Evolutionary conservation across 2,113 vertebrate genomes (phyloP), one percentile per base, ranked within the genome.

Genomic region (Ophiodon elongatus): DNA sequence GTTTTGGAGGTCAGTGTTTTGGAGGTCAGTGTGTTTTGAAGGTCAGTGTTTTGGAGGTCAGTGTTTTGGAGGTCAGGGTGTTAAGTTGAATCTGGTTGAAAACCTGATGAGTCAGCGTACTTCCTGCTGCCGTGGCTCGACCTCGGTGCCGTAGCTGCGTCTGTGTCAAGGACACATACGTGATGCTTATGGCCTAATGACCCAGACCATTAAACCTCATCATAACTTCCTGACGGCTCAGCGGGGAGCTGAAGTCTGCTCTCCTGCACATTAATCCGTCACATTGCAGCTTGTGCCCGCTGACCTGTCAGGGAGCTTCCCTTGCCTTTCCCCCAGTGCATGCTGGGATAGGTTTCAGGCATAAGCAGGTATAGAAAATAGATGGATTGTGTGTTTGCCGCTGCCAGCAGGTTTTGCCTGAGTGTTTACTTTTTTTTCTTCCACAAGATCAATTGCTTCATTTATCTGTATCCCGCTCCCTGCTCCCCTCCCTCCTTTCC

Each of bases 321-420:
- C 27, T 5, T 41, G 62, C n/a, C 14, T 68, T 35, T 41, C 10
- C 2, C 60, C 19, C 41, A 37, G 41, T 85, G 66, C 76, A 76
- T 85, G 10, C 31, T 60, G 67, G 56, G 72, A 76, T 2, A 21
- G 25, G 4, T 23, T 80, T 21, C 76, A 19, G n/a, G 57, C 80
- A 21, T 23, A 60, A 69, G 29, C 31, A 64, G 43, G 25, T 67
- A 33, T 8, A 77, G 59, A 19, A 78, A 31, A 35, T 25, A 43
- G 19, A 23, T 33, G 19, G 63, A 76, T 37, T 54, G 37, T 50
- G 76, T 35, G 17, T 13, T 10, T 14, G 6, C 31, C 62, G 43
- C 67, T 64, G 35, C 35, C 62, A 56, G 19, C 15, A 1, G 56
- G 27, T 63, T 39, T 25, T 19, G 45, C 10, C 37, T 39, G 31